A percentile compares a stretch with the other conserved stretches of the same genome.
These are phyloP conservation scores for Thelaira solivaga DNA, from an alignment of 2,888 invertebrate species.

Conservation along the genomic window DNA sequence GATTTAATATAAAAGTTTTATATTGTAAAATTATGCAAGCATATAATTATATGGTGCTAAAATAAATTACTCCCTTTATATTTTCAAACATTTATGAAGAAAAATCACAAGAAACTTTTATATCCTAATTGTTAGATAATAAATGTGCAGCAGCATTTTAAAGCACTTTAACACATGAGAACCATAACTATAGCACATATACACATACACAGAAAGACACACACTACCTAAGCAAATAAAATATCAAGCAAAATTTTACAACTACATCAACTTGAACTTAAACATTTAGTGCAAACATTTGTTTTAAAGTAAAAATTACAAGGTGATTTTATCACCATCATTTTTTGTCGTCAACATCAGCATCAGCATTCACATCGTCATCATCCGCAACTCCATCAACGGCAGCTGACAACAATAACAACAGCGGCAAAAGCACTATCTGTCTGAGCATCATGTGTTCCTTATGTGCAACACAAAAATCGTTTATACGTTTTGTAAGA, in stretches of 20 bases:
- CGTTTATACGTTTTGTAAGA: constrained; percentile 7
- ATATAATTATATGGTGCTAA: constrained; percentile 38
- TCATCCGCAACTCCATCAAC: not conserved
- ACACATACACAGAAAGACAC: not conserved
- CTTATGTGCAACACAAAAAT: constrained; percentile 32
- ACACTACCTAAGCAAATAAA: not conserved
- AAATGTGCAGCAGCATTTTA: constrained; percentile 47
- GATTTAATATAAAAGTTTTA: not conserved
- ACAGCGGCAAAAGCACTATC: constrained; percentile 14
- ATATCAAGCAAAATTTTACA: not conserved
- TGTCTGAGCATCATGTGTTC: constrained; percentile 46
- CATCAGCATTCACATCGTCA: too few relatives aligned
- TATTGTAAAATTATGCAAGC: constrained; percentile 11
- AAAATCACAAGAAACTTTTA: constrained; percentile 8
- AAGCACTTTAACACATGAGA: constrained; percentile 2
- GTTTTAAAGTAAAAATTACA: constrained; percentile 70
- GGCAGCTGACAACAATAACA: constrained; percentile 4
- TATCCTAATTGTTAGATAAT: constrained; percentile 49
- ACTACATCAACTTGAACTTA: constrained; percentile 48
- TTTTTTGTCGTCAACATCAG: constrained; percentile 52
- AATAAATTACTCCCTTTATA: constrained; percentile 17
- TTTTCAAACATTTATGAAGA: constrained; percentile 2
- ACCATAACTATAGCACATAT: not conserved
- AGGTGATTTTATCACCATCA: constrained; percentile 66
- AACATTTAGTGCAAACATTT: constrained; percentile 65